Evolutionary conservation across 2,888 invertebrate species (phyloP).

Genomic region (Hypena proboscidalis): DNA sequence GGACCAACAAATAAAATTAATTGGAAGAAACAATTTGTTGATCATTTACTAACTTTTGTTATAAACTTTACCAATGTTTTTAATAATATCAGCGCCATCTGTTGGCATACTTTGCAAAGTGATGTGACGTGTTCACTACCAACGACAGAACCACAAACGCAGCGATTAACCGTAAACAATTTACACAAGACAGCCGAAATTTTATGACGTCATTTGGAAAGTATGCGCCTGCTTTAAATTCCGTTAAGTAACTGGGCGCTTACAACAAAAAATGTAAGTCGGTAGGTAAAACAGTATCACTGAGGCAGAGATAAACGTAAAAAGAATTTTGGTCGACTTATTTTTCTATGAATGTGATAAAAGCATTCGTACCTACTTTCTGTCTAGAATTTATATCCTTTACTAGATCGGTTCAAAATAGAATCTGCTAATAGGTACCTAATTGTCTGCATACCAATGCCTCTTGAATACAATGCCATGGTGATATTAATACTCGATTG

Average conservation of each 20-base stretch:
- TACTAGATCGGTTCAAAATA: not conserved
- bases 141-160: slow-evolving; percentile 43
- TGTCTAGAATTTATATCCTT: not conserved
- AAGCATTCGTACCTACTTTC: too few species aligned
- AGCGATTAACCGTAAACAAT: slow-evolving; percentile 39
- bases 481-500: slow-evolving; percentile 32
- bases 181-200: slow-evolving; percentile 63
- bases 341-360: not conserved
- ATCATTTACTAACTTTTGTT: not conserved
- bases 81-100: slow-evolving; percentile 55
- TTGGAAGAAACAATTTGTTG: too few species aligned
- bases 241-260: slow-evolving; percentile 57
- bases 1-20: too few species aligned
- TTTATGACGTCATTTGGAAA: slow-evolving; percentile 78
- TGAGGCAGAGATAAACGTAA: slow-evolving; percentile 24
- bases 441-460: not conserved
- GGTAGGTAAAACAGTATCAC: slow-evolving; percentile 42
- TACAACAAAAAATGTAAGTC: slow-evolving; percentile 37
- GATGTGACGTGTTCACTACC: slow-evolving; percentile 18
- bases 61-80: not conserved
- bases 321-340: slow-evolving; percentile 23
- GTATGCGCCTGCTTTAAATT: slow-evolving; percentile 74
- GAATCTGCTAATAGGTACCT: not conserved
- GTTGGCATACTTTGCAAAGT: slow-evolving; percentile 26
- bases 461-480: slow-evolving; percentile 38